Evolutionary conservation across 2,797 vertebrate genomes (phyloP).

Genomic region (Catostomus latipinnis): DNA sequence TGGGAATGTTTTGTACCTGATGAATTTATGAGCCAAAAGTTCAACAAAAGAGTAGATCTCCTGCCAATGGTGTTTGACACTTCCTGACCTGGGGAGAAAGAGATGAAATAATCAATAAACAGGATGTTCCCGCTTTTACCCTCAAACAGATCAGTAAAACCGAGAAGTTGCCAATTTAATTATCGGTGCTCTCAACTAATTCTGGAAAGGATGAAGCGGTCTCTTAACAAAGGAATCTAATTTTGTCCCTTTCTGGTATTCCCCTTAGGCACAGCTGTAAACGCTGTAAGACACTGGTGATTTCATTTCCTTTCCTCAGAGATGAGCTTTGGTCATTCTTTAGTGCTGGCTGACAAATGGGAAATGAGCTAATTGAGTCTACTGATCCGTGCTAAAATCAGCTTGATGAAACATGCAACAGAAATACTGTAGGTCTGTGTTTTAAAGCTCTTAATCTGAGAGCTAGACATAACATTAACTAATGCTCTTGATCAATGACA

Average conservation of each 20-base stretch:
- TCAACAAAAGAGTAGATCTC: conserved; percentile 89
- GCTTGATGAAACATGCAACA: conserved; percentile 45
- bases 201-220: background rate
- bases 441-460: conserved; percentile 39
- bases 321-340: conserved; percentile 39
- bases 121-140: background rate
- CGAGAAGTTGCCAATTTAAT: background rate
- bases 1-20: conserved; percentile 77
- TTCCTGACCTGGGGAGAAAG: conserved; percentile 84
- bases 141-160: conserved; percentile 3
- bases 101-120: conserved; percentile 24
- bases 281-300: conserved; percentile 18
- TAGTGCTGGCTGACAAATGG: conserved; percentile 61
- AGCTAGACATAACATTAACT: conserved; percentile 12
- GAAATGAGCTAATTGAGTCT: conserved; percentile 67
- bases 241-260: conserved; percentile 13
- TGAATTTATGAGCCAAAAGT: conserved; percentile 88
- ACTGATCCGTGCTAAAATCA: conserved; percentile 52
- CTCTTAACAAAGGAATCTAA: background rate
- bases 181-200: conserved; percentile 1
- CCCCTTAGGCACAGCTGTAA: conserved; percentile 37
- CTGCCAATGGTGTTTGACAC: conserved; percentile 89
- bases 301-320: conserved; percentile 38
- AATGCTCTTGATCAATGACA: background rate
- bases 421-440: conserved; percentile 30